Evolutionary conservation across 2,113 vertebrate genomes (phyloP), one percentile per base, ranked within the genome.

Genomic region (Australoheros scitulus): DNA sequence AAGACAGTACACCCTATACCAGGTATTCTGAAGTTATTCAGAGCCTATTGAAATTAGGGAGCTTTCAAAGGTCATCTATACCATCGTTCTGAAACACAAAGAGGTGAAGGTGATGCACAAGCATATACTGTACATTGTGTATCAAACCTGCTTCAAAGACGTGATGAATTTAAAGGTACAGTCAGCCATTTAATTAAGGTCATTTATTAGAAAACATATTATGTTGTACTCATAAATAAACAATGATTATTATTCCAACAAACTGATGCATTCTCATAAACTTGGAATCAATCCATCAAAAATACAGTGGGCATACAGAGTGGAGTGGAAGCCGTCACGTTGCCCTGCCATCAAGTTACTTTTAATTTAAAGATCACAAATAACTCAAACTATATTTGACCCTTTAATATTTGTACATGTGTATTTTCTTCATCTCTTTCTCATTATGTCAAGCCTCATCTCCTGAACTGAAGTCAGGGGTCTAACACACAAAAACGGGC

Each of bases 11-110:
- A 91, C 60, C 47, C 58, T 88, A 88, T 65, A 91, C 86, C 84
- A 72, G 65, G 38, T 18, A 76, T 76, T 80, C 72, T 50, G 55
- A 59, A 81, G 74, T 11, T 79, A 82, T 88, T 61, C 79, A 70
- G 59, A 77, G 14, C 55, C 79, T 77, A 64, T 87, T 81, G 81
- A 88, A 80, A 34, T 58, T 38, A 41, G 61, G 20, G 38, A 22
- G 41, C 83, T 82, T 77, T 88, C 78, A 88, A 92, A 90, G 84
- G 79, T 89, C 72, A 83, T 34, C 47, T 38, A 15, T 47, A 38
- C 26, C 75, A 64, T 85, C 83, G 78, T 29, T 79, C 70, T 72
- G 24, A 22, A 76, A 52, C 65, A 50, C 61, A 29, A 80, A 75
- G 76, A 85, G 55, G 15, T 61, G 43, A 77, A n/a, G 76, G n/a